A percentile compares a stretch with the other conserved stretches of the same genome.
Evolutionary conservation across 1,140 invertebrate genomes (phyloP).

Genomic region (Goniozus legneri): DNA sequence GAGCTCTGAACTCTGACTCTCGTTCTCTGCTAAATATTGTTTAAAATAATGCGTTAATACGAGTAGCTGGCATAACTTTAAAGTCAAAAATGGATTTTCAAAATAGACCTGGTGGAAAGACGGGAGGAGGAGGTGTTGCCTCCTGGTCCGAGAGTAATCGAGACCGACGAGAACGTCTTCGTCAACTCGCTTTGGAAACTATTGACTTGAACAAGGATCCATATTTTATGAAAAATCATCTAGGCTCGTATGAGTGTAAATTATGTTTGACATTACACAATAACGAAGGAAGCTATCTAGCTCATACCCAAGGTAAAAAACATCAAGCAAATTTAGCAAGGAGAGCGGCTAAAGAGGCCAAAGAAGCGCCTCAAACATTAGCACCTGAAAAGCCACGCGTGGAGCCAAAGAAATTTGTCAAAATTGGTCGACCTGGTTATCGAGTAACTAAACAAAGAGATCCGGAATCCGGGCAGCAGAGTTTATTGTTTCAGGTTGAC

Average conservation of each 20-base stretch:
- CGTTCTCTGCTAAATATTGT: no score
- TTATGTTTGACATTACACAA: conserved; percentile 98
- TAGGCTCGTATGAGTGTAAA: conserved; percentile 99
- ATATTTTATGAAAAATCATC: conserved; percentile 99
- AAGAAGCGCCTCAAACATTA: conserved; percentile 85
- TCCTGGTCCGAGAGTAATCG: conserved; percentile 98
- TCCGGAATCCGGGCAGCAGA: conserved; percentile 92
- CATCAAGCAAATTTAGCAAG: conserved; percentile 99
- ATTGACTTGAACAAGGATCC: conserved; percentile 99
- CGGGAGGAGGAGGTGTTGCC: conserved; percentile 96
- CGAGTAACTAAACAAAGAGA: conserved; percentile 98
- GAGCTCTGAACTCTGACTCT: no score
- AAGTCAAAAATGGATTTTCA: conserved; percentile 94
- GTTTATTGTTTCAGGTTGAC: conserved; percentile 95
- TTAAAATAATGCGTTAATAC: no score
- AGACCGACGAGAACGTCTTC: conserved; percentile 90
- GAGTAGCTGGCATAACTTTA: no score
- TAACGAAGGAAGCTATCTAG: conserved; percentile 98
- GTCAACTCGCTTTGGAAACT: conserved; percentile 95
- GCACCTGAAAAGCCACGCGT: conserved; percentile 93
- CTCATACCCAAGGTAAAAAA: conserved; percentile 99
- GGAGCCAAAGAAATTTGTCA: conserved; percentile 98
- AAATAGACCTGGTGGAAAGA: conserved; percentile 97
- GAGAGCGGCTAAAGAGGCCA: conserved; percentile 97
- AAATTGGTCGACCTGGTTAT: conserved; percentile 98